Evolutionary conservation across 92 coral and sea anemone species (phyloP).

Genomic region (Zoanthus sociatus): DNA sequence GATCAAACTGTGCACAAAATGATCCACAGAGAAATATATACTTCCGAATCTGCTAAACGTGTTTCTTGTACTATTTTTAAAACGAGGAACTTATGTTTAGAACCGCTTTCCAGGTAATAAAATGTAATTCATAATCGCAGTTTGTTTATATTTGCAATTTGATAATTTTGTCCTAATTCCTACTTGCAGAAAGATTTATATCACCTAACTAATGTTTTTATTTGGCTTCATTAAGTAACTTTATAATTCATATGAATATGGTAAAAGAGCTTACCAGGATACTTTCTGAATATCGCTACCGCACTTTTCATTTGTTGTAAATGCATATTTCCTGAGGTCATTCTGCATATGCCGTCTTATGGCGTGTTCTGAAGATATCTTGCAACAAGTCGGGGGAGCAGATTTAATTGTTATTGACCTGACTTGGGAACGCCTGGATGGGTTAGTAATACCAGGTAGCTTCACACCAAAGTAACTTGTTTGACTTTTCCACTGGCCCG

Average conservation of each 20-base stretch:
- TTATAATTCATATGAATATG: background rate
- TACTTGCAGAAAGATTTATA: too few species aligned
- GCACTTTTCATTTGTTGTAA: conserved; percentile 15
- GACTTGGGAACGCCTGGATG: conserved; percentile 51
- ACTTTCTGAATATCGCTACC: background rate
- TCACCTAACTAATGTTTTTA: too few species aligned
- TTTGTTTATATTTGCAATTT: too few species aligned
- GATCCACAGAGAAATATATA: too few species aligned
- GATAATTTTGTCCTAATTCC: too few species aligned
- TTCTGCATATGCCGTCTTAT: conserved; percentile 97
- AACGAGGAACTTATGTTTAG: too few species aligned
- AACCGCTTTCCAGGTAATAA: too few species aligned
- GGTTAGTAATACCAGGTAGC: conserved; percentile 86
- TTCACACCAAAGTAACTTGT: conserved; percentile 90
- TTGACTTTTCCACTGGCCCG: conserved; percentile 93
- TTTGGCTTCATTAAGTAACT: too few species aligned
- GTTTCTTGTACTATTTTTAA: too few species aligned
- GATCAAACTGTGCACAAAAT: too few species aligned
- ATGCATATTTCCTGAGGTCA: conserved; percentile 66
- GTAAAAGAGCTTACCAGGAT: conserved; percentile 17
- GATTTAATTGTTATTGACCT: conserved; percentile 75
- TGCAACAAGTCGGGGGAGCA: conserved; percentile 86
- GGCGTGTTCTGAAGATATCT: conserved; percentile 75
- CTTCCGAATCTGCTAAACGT: too few species aligned
- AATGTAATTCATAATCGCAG: too few species aligned